These are phyloP conservation scores for Tragelaphus scriptus DNA, from an alignment of 2,113 vertebrate genomes.

Conservation along the genomic window DNA sequence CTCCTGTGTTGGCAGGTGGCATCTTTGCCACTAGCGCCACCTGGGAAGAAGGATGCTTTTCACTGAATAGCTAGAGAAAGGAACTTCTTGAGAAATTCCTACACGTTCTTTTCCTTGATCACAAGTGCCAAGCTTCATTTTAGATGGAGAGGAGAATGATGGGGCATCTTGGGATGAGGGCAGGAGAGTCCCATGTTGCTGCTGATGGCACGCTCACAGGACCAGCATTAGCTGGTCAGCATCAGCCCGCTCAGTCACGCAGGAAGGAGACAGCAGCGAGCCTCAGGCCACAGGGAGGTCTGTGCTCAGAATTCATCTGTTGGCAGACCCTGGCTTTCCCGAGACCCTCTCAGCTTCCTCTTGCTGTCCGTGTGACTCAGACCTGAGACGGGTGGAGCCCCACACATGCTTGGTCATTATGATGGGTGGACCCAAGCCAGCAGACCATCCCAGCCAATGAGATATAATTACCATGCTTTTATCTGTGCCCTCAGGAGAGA, in stretches of 20 bases:
- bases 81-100: neutral
- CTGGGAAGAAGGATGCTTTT: neutral
- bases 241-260: rapidly evolving
- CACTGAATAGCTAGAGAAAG: neutral
- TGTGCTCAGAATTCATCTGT: neutral
- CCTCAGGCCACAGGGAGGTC: neutral
- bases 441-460: neutral
- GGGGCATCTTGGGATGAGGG: neutral
- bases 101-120: no score
- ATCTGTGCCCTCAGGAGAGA: neutral
- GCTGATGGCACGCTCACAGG: rapidly evolving
- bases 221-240: neutral
- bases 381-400: neutral
- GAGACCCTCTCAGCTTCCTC: neutral
- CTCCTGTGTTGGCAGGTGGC: neutral
- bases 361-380: neutral
- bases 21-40: neutral
- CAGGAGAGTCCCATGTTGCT: no score
- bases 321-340: neutral
- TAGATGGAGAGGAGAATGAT: neutral
- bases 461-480: neutral
- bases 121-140: neutral
- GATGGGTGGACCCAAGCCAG: neutral
- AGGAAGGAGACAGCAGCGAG: neutral
- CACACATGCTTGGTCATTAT: neutral